These are phyloP conservation scores for Microtus oregoni DNA, from an alignment of 2,113 vertebrate genomes.

Conservation along the genomic window DNA sequence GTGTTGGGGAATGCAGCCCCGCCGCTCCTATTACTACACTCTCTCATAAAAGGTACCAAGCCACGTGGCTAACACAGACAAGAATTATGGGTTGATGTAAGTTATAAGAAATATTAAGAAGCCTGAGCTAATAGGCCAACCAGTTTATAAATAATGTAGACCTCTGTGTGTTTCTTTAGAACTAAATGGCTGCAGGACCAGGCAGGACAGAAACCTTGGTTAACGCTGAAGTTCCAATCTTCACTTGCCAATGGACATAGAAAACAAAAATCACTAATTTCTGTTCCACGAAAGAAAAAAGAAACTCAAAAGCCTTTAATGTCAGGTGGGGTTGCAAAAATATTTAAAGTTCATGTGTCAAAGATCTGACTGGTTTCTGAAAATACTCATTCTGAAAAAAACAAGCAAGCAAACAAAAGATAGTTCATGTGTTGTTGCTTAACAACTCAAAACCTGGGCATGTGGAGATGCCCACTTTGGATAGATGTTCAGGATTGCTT, in stretches of 20 bases:
- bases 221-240: background rate
- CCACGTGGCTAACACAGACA: too few species aligned
- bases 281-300: background rate
- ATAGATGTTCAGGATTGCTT: rapidly evolving
- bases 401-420: background rate
- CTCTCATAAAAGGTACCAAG: too few species aligned
- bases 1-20: too few species aligned
- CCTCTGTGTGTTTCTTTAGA: too few species aligned
- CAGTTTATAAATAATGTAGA: too few species aligned
- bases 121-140: too few species aligned
- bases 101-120: too few species aligned
- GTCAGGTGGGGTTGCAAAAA: background rate
- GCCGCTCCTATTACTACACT: too few species aligned
- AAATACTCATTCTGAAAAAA: background rate
- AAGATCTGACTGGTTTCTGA: background rate
- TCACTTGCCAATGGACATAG: background rate
- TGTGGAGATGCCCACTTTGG: background rate
- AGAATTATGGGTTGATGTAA: too few species aligned
- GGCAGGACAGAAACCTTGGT: too few species aligned
- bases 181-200: too few species aligned
- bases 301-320: background rate
- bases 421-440: background rate
- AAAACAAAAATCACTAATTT: background rate
- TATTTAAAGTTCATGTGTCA: background rate
- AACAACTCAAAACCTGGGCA: background rate